Percentiles rank a stretch among this genome's conserved stretches.
Evolutionary conservation across 2,888 invertebrate genomes (phyloP).

Genomic region (Gymnocheta viridis): DNA sequence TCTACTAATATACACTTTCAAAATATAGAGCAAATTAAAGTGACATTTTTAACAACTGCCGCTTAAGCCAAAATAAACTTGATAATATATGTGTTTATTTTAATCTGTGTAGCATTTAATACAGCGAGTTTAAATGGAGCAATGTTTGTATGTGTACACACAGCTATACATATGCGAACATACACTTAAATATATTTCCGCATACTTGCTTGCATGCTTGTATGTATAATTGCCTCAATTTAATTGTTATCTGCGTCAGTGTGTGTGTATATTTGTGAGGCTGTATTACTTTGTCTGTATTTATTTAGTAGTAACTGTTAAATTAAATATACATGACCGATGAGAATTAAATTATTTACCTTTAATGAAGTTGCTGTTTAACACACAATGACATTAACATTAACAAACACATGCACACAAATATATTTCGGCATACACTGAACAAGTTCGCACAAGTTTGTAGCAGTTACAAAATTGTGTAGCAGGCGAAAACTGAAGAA

Average conservation of each 20-base stretch:
- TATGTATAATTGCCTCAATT: conserved; percentile 1
- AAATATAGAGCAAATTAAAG: conserved; percentile 32
- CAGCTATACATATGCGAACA: not conserved
- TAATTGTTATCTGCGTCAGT: not conserved
- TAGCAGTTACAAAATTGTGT: not conserved
- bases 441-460: not conserved
- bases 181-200: not conserved
- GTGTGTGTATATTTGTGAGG: not conserved
- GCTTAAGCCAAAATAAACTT: conserved; percentile 60
- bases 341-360: conserved; percentile 63
- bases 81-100: conserved; percentile 64
- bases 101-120: conserved; percentile 61
- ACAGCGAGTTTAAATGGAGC: conserved; percentile 15
- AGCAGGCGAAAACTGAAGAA: conserved; percentile 25
- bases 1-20: not conserved
- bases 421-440: not conserved
- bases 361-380: conserved; percentile 63
- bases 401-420: not conserved
- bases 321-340: conserved; percentile 67
- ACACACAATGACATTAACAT: conserved; percentile 25
- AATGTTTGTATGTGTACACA: not conserved
- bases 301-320: conserved; percentile 55
- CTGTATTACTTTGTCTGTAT: conserved; percentile 24
- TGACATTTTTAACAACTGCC: conserved; percentile 55
- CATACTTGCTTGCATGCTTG: not conserved